A percentile compares a stretch with the other conserved stretches of the same genome.
Conservation (phyloP, 2,888 invertebrate species). For the Laspeyria flexula region DNA sequence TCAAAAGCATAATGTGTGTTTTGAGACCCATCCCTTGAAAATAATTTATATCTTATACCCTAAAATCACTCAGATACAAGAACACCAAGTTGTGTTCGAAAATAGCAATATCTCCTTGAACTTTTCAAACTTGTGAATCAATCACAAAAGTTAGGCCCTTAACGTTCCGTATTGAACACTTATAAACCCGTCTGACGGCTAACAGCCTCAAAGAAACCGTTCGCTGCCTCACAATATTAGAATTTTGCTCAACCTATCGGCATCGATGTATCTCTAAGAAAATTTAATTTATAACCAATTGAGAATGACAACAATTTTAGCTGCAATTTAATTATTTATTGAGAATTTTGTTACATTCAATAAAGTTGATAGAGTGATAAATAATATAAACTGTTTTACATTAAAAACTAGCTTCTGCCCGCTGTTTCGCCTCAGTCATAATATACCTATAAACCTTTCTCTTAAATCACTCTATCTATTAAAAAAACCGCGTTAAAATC, state of each 20-base stretch:
- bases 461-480: no score
- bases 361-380: no score
- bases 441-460: no score
- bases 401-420: no score
- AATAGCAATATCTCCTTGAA: background rate
- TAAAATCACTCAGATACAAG: background rate
- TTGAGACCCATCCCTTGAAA: no score
- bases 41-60: no score
- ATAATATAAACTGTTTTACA: no score
- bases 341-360: no score
- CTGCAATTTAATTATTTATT: background rate
- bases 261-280: background rate
- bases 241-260: background rate
- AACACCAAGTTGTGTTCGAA: background rate
- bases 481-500: no score
- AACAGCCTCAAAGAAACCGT: background rate
- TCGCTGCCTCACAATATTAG: background rate
- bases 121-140: constrained; percentile 5
- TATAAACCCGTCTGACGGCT: background rate
- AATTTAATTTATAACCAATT: background rate
- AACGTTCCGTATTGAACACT: constrained; percentile 3
- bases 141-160: constrained; percentile 7
- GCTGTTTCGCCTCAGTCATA: no score
- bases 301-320: background rate
- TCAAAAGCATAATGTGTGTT: no score